Evolutionary conservation across 2,113 vertebrate genomes (phyloP).

Genomic region (Vireo altiloquus): DNA sequence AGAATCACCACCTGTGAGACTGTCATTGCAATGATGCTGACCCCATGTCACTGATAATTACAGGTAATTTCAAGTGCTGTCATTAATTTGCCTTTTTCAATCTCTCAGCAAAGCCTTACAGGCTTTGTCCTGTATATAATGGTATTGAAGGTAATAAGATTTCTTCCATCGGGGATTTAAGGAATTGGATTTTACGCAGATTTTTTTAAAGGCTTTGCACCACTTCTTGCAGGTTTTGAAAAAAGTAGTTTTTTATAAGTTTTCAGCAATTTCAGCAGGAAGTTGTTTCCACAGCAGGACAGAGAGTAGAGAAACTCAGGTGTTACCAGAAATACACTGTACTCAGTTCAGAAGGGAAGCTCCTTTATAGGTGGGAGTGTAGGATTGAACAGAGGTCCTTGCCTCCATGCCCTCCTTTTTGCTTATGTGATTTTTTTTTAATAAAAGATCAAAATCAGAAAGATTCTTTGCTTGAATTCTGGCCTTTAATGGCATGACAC

Average conservation of each 20-base stretch:
- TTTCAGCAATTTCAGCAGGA: neutral
- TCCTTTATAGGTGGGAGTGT: neutral
- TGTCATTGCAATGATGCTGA: constrained; percentile 25
- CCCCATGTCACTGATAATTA: constrained; percentile 55
- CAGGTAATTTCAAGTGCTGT: constrained; percentile 56
- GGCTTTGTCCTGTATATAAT: constrained; percentile 51
- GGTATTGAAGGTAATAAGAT: constrained; percentile 53
- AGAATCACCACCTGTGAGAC: neutral
- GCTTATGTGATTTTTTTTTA: neutral
- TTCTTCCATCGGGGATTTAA: constrained; percentile 47
- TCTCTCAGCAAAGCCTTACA: constrained; percentile 39
- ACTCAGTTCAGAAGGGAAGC: neutral
- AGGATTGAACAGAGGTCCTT: neutral
- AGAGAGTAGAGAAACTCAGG: neutral
- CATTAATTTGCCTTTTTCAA: constrained; percentile 61
- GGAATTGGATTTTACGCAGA: constrained; percentile 40
- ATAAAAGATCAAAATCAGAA: neutral
- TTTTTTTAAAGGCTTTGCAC: neutral
- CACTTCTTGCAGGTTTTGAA: neutral
- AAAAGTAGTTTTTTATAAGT: neutral
- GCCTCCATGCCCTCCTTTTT: neutral
- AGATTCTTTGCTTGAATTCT: neutral
- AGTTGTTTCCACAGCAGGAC: neutral
- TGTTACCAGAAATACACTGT: neutral
- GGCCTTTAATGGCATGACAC: neutral